Evolutionary conservation across 2,888 invertebrate species (phyloP).

Genomic region (Drosophila buzzatii): DNA sequence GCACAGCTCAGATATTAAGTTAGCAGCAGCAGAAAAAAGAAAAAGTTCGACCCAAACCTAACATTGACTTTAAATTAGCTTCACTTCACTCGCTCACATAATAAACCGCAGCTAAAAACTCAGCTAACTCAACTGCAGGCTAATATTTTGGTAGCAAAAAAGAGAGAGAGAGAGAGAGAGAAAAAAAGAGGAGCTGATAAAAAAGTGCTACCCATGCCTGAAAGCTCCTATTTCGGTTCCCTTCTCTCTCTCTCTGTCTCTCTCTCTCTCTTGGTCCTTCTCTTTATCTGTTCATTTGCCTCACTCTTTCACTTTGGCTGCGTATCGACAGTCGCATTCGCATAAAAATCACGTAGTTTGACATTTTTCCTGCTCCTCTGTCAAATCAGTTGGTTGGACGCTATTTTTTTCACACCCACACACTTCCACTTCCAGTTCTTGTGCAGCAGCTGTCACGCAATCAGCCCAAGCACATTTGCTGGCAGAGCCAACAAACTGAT

Average conservation of each 20-base stretch:
- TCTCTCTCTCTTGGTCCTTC: constrained; percentile 10
- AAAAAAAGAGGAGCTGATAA: constrained; percentile 8
- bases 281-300: not conserved
- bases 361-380: constrained; percentile 70
- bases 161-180: not conserved
- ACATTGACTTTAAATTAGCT: constrained; percentile 74
- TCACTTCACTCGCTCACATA: constrained; percentile 66
- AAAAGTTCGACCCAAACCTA: constrained; percentile 44
- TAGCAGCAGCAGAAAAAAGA: constrained; percentile 16
- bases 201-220: constrained; percentile 20
- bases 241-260: not conserved
- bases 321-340: constrained; percentile 74
- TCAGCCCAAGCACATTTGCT: constrained; percentile 69
- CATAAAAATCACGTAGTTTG: constrained; percentile 78
- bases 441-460: constrained; percentile 69
- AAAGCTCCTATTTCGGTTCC: constrained; percentile 1
- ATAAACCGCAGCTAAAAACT: constrained; percentile 68
- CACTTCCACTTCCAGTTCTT: constrained; percentile 10
- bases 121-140: constrained; percentile 45
- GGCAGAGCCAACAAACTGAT: constrained; percentile 83
- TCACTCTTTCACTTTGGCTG: constrained; percentile 24
- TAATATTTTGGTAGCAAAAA: constrained; percentile 35
- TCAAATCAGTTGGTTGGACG: constrained; percentile 61
- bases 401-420: not conserved
- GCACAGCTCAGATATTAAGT: constrained; percentile 13